phyloP scores from a whole-genome alignment of 2,888 invertebrate species.

The Nysson spinosus region DNA sequence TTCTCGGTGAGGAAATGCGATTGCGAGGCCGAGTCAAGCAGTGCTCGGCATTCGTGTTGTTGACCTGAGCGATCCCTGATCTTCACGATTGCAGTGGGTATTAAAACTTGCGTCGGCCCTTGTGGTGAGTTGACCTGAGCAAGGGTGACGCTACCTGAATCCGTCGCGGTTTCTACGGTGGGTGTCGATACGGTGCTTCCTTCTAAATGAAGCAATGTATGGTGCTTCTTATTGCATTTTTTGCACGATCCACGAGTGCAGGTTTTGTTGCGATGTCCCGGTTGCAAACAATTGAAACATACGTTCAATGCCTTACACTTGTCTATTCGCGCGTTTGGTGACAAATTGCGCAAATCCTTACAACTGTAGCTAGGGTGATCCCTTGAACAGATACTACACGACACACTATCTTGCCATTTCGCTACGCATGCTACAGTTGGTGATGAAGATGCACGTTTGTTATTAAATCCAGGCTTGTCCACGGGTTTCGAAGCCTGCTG shows the following conservation, averaged over 20 bases:
- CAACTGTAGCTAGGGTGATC: not conserved
- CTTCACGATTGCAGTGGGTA: not conserved
- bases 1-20: not conserved
- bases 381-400: too few relatives aligned
- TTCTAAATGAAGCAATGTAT: slow-evolving; percentile 1
- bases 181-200: not conserved
- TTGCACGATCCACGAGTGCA: not conserved
- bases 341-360: not conserved
- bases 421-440: too few relatives aligned
- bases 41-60: not conserved
- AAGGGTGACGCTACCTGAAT: not conserved
- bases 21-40: slow-evolving; percentile 2
- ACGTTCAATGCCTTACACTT: not conserved
- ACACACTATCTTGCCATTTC: too few relatives aligned
- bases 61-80: not conserved
- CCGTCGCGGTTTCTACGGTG: not conserved
- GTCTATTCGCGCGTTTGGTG: not conserved
- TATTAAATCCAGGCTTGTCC: too few relatives aligned
- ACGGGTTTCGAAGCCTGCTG: too few relatives aligned
- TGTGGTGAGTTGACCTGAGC: not conserved
- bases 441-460: too few relatives aligned
- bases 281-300: slow-evolving; percentile 1
- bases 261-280: not conserved
- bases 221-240: slow-evolving; percentile 1
- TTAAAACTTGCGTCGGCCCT: not conserved